Evolutionary conservation across 2,113 vertebrate species (phyloP).

Genomic region (Piaya cayana): DNA sequence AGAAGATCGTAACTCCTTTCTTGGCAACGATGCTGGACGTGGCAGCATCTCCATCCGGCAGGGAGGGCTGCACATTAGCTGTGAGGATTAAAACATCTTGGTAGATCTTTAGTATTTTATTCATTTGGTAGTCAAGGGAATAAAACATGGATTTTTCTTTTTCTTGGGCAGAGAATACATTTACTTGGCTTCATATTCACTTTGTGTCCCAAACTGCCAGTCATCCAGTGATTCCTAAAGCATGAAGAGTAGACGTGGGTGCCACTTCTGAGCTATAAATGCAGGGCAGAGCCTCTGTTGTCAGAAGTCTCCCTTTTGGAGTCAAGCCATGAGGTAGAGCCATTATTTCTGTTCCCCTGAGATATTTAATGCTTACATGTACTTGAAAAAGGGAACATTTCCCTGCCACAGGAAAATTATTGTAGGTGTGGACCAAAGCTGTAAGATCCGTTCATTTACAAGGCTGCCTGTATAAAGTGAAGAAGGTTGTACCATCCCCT

Average conservation of each 20-base stretch:
- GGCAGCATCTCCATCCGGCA: not conserved
- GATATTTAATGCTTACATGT: not conserved
- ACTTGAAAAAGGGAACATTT: not conserved
- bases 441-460: not conserved
- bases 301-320: not conserved
- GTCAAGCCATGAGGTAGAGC: rapidly evolving
- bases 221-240: not conserved
- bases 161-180: not conserved
- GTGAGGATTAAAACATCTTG: not conserved
- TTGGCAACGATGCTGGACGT: not conserved
- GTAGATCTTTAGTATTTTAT: not conserved
- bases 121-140: not conserved
- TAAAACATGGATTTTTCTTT: not conserved
- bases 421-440: not conserved
- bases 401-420: not conserved
- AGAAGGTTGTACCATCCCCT: not conserved
- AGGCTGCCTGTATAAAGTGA: not conserved
- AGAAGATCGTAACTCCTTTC: not conserved
- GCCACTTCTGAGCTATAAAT: not conserved
- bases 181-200: not conserved
- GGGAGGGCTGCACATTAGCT: not conserved
- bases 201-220: not conserved
- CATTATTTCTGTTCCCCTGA: not conserved
- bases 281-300: not conserved
- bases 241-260: not conserved